Evolutionary conservation across 2,113 vertebrate genomes (phyloP).

Genomic region (Actenoides hombroni): DNA sequence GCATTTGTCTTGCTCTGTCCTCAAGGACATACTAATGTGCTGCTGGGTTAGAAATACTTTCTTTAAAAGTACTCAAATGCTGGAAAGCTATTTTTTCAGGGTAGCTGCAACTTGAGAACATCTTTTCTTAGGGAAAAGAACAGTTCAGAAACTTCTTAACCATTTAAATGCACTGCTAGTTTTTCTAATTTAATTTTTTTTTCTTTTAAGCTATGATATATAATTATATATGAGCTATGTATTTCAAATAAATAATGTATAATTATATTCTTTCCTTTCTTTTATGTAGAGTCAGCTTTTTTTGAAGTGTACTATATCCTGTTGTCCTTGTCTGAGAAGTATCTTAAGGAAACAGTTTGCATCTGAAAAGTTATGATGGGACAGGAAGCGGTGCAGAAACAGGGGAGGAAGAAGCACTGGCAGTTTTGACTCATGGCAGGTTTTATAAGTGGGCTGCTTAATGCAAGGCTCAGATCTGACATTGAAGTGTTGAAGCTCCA

Average conservation of each 20-base stretch:
- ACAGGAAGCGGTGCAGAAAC: background rate
- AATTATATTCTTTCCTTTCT: background rate
- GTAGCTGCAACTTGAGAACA: constrained; percentile 48
- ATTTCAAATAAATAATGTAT: background rate
- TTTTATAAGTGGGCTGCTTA: background rate
- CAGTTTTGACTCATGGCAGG: background rate
- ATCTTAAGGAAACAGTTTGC: background rate
- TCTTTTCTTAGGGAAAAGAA: constrained; percentile 18
- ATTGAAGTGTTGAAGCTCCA: background rate
- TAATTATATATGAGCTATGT: background rate
- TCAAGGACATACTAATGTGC: constrained; percentile 45
- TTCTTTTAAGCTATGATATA: background rate
- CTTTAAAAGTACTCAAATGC: constrained; percentile 23
- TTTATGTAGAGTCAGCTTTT: background rate
- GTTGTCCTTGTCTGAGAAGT: background rate
- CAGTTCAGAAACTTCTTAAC: constrained; percentile 42
- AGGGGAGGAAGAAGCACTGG: background rate
- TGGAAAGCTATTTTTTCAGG: constrained; percentile 19
- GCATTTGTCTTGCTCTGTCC: constrained; percentile 33
- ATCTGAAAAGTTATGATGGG: background rate
- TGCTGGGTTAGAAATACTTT: constrained; percentile 34
- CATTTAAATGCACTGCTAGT: background rate
- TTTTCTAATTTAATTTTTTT: background rate
- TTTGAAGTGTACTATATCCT: background rate
- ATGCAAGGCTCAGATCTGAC: background rate